Evolutionary conservation across 2,113 vertebrate genomes (phyloP), one percentile per base, ranked within the genome.

Genomic region (Chiloscyllium plagiosum): DNA sequence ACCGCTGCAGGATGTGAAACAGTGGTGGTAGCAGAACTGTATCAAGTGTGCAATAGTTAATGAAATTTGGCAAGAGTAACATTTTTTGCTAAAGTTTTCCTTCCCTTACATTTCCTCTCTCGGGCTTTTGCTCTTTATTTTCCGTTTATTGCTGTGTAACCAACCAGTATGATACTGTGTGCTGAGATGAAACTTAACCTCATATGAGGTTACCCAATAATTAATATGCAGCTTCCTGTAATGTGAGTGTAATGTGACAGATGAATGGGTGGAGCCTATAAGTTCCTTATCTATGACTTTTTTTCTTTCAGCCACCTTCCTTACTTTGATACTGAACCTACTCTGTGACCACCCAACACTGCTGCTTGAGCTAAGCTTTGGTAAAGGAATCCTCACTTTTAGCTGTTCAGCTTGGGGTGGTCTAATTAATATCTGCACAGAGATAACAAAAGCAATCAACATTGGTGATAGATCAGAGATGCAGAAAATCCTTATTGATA

Each of bases 21-120:
- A 72, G 94, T 50, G 94, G 69, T 50, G 94, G 68, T 72, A 72
- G 94, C 47, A 95, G 94, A 95, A 95, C 12, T 95, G 24, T 26
- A 72, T 72, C 94, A 95, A 72, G 66, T 76, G 47, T 76, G 42
- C 22, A 70, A 17, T 72, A 72, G 66, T 95, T 95, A 95, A 70
- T 95, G 68, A 72, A 95, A 70, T 52, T 95, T 95, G 94, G 94
- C 68, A 95, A 72, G 24, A 29, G 68, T 50, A 95, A 72, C 37
- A 52, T 95, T 70, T 26, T 52, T 76, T 95, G 42, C 52, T 52
- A n/a, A 95, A 50, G 94, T 15, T 95, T 95, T 95, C 68, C 47
- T 95, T 95, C 94, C 94, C 69, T 95, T 95, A 95, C 69, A 95
- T 72, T 95, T 95, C 42, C 42, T 95, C 94, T 52, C 94, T 69